Percentiles rank a stretch among this genome's conserved stretches.
These are phyloP conservation scores for Seriola aureovittata DNA, from an alignment of 2,113 vertebrate genomes.

Conservation along the genomic window DNA sequence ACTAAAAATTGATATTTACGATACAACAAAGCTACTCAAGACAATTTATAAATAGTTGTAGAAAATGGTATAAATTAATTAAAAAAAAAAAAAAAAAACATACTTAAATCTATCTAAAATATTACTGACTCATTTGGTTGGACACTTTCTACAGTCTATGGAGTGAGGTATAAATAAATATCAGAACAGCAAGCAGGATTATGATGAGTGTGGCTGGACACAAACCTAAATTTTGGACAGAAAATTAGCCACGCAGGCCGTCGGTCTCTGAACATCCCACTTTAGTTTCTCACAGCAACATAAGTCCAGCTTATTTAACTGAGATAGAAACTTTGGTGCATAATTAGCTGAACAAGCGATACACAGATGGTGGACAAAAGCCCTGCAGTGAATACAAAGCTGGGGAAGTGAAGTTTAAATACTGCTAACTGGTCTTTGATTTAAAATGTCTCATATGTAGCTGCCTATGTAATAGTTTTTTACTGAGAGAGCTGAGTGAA, in stretches of 20 bases:
- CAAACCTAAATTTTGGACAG: background rate
- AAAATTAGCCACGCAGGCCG: background rate
- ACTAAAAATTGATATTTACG: background rate
- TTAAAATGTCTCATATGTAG: background rate
- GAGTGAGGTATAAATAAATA: slow-evolving; percentile 23
- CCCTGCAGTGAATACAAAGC: background rate
- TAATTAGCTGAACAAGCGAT: background rate
- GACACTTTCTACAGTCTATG: background rate
- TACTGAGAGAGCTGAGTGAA: slow-evolving; percentile 9
- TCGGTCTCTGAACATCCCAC: background rate
- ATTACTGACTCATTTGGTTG: background rate
- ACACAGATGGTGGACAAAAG: slow-evolving; percentile 2
- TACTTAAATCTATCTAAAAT: slow-evolving; percentile 5
- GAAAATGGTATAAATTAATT: slow-evolving; percentile 14
- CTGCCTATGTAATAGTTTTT: background rate
- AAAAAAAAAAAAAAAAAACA: background rate
- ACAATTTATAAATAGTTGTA: background rate
- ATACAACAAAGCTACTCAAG: slow-evolving; percentile 27
- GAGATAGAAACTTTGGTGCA: slow-evolving; percentile 18
- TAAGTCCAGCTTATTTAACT: background rate
- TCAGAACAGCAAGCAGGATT: background rate
- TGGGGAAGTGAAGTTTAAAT: slow-evolving; percentile 22
- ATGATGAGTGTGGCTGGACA: background rate
- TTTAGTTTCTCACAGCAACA: background rate
- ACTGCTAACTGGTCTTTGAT: slow-evolving; percentile 25